Evolutionary conservation across 2,113 vertebrate genomes (phyloP).

Genomic region (Kryptolebias marmoratus): DNA sequence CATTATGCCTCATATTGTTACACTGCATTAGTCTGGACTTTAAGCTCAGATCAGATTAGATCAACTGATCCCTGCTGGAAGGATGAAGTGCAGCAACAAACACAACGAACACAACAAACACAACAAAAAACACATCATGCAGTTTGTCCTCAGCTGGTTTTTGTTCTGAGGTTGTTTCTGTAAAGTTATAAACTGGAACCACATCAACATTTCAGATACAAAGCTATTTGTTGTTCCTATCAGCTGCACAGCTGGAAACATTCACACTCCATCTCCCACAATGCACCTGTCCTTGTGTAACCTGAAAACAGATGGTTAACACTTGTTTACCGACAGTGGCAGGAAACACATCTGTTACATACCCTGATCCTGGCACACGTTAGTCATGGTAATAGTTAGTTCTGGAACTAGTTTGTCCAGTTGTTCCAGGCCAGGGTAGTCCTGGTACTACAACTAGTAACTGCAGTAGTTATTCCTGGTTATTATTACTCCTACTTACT

Average conservation of each 20-base stretch:
- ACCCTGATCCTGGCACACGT: background rate
- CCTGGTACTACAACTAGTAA: no score
- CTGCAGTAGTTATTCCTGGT: no score
- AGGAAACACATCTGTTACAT: background rate
- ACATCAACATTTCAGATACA: background rate
- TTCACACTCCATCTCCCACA: background rate
- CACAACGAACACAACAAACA: no score
- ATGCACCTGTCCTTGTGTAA: background rate
- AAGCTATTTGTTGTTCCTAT: no score
- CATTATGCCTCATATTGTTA: conserved; percentile 27
- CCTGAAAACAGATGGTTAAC: background rate
- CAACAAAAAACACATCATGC: no score
- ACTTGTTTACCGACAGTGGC: background rate
- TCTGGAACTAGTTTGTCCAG: background rate
- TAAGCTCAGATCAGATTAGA: conserved; percentile 27
- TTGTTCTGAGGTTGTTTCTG: no score
- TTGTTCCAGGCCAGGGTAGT: no score
- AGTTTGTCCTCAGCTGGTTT: no score
- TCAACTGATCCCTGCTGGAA: background rate
- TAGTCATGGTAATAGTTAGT: background rate
- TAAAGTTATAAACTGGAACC: background rate
- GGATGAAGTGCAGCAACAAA: background rate
- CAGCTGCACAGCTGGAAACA: no score
- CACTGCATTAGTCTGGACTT: conserved; percentile 12
- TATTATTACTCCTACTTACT: no score